These are phyloP conservation scores for Orthonychiurus folsomi DNA, from an alignment of 2,888 invertebrate species.

Conservation along the genomic window DNA sequence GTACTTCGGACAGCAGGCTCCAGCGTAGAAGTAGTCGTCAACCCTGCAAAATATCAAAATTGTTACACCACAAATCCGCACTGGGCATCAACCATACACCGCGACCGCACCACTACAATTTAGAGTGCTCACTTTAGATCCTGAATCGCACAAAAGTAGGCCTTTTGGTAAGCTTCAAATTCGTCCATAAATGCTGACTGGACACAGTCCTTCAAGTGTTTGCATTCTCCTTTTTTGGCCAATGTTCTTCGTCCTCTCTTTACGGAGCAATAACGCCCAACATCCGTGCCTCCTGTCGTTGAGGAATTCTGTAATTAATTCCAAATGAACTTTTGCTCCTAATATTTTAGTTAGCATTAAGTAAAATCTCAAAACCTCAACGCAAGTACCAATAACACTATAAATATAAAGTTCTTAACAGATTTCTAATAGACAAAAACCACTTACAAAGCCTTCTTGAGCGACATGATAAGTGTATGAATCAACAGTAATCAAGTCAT, in stretches of 20 bases:
- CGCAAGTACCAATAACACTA: too few species aligned
- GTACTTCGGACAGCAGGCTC: slow-evolving; percentile 11
- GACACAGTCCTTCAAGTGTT: slow-evolving; percentile 35
- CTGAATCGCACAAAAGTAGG: slow-evolving; percentile 26
- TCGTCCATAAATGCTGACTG: slow-evolving; percentile 26
- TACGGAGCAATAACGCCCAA: not conserved
- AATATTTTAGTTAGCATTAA: too few species aligned
- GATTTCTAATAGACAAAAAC: too few species aligned
- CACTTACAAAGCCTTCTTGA: too few species aligned
- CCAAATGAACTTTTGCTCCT: too few species aligned
- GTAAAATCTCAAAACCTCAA: too few species aligned
- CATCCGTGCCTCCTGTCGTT: not conserved
- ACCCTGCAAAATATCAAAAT: not conserved
- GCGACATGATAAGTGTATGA: too few species aligned
- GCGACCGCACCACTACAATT: too few species aligned
- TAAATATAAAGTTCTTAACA: too few species aligned
- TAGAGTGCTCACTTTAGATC: slow-evolving; percentile 8
- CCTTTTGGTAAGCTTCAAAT: slow-evolving; percentile 20
- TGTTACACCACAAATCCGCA: too few species aligned
- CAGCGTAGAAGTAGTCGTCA: slow-evolving; percentile 3
- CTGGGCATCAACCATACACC: too few species aligned
- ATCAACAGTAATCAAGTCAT: not conserved
- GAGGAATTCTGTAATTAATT: too few species aligned
- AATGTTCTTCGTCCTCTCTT: not conserved
- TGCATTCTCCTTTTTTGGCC: slow-evolving; percentile 19